phyloP scores from a whole-genome alignment of 2,888 invertebrate genomes.

The Ellobium chinense region DNA sequence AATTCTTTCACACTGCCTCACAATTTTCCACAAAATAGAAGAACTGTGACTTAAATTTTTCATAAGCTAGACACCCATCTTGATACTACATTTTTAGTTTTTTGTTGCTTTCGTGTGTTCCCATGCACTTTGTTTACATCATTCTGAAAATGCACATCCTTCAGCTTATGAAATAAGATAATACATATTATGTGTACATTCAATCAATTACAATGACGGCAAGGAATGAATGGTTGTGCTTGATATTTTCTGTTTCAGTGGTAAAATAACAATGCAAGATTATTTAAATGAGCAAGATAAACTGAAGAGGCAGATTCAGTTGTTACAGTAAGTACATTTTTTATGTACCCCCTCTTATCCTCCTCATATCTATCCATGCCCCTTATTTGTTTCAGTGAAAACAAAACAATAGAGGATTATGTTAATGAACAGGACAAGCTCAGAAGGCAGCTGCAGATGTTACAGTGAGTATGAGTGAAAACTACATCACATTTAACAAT shows the following conservation, averaged over 20 bases:
- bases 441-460: conserved; percentile 81
- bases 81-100: too few relatives aligned
- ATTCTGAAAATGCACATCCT: too few relatives aligned
- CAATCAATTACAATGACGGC: too few relatives aligned
- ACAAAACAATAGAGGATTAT: conserved; percentile 80
- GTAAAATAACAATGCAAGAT: conserved; percentile 80
- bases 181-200: too few relatives aligned
- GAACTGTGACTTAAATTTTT: too few relatives aligned
- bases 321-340: conserved; percentile 81
- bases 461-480: conserved; percentile 80
- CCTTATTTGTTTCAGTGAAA: conserved; percentile 77
- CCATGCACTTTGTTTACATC: too few relatives aligned
- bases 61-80: too few relatives aligned
- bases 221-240: neutral
- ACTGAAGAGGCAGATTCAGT: conserved; percentile 81
- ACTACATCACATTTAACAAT: too few relatives aligned
- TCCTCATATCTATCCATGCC: neutral
- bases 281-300: conserved; percentile 81
- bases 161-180: too few relatives aligned
- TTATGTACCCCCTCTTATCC: neutral
- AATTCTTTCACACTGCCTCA: too few relatives aligned
- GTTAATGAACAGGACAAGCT: conserved; percentile 82
- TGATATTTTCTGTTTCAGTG: conserved; percentile 68
- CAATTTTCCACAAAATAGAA: too few relatives aligned
- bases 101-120: too few relatives aligned